phyloP scores from a whole-genome alignment of 2,797 vertebrate species.

The Pseudochirops cupreus region DNA sequence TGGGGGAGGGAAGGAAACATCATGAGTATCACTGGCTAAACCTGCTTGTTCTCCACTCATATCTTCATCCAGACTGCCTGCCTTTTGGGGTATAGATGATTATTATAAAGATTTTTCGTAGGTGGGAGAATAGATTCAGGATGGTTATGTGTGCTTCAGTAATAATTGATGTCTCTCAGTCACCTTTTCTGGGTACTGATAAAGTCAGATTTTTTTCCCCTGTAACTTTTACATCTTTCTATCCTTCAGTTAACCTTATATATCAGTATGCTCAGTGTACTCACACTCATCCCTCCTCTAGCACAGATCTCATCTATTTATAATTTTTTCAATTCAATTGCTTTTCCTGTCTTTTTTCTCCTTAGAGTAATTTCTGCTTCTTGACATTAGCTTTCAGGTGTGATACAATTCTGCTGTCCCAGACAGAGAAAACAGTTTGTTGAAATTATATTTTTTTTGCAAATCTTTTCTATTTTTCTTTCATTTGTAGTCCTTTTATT shows the following conservation, averaged over 20 bases:
- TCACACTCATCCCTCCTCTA: background rate
- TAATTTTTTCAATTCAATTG: background rate
- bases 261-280: background rate
- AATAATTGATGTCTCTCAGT: background rate
- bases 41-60: background rate
- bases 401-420: background rate
- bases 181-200: background rate
- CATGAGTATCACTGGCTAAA: background rate
- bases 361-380: background rate
- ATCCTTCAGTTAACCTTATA: background rate
- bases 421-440: background rate
- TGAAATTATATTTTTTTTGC: background rate
- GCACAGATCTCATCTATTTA: background rate
- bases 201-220: background rate
- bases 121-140: background rate
- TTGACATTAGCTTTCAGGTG: background rate
- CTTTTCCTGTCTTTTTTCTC: background rate
- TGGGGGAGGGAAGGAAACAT: too few species aligned
- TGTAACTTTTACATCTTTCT: background rate
- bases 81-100: background rate
- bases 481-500: background rate
- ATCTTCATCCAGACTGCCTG: background rate
- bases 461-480: background rate
- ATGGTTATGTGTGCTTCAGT: background rate
- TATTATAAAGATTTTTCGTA: background rate